A percentile compares a stretch with the other conserved stretches of the same genome.
phyloP scores from a whole-genome alignment of 2,797 vertebrate species.

The Sebastes vulpes region DNA sequence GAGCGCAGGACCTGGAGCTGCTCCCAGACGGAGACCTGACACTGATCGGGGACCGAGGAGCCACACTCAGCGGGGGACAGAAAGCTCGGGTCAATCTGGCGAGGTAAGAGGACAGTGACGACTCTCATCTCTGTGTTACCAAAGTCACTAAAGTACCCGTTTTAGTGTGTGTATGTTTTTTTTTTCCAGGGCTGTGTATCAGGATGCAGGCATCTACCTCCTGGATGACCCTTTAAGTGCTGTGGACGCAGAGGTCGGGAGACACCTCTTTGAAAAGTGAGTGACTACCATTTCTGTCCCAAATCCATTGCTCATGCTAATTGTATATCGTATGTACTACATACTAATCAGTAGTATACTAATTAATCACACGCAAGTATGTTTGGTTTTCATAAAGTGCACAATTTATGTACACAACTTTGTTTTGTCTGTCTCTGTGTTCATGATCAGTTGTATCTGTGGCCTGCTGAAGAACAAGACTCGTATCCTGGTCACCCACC shows the following conservation, averaged over 20 bases:
- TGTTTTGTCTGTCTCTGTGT: background rate
- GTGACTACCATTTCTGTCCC: slow-evolving; percentile 51
- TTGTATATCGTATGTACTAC: background rate
- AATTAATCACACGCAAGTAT: too few species aligned
- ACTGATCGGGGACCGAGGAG: slow-evolving; percentile 93
- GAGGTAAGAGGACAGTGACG: slow-evolving; percentile 73
- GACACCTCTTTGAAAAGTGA: slow-evolving; percentile 94
- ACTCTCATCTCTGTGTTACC: background rate
- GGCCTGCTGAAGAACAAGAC: slow-evolving; percentile 91
- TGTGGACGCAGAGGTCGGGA: slow-evolving; percentile 92
- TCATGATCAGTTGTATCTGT: slow-evolving; percentile 89
- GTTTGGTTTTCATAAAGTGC: background rate
- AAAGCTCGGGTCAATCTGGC: slow-evolving; percentile 94
- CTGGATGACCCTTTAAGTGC: slow-evolving; percentile 94
- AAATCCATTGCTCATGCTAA: too few species aligned
- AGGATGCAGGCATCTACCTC: slow-evolving; percentile 93
- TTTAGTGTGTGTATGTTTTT: background rate
- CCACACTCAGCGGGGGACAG: slow-evolving; percentile 94
- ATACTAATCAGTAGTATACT: background rate
- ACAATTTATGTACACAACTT: background rate
- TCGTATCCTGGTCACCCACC: slow-evolving; percentile 94
- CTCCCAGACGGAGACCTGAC: slow-evolving; percentile 92
- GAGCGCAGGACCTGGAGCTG: slow-evolving; percentile 91
- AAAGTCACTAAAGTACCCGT: background rate
- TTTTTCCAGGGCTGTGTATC: slow-evolving; percentile 89